Evolutionary conservation across 1,140 invertebrate genomes (phyloP).

Genomic region (Lordiphosa stackelbergi): DNA sequence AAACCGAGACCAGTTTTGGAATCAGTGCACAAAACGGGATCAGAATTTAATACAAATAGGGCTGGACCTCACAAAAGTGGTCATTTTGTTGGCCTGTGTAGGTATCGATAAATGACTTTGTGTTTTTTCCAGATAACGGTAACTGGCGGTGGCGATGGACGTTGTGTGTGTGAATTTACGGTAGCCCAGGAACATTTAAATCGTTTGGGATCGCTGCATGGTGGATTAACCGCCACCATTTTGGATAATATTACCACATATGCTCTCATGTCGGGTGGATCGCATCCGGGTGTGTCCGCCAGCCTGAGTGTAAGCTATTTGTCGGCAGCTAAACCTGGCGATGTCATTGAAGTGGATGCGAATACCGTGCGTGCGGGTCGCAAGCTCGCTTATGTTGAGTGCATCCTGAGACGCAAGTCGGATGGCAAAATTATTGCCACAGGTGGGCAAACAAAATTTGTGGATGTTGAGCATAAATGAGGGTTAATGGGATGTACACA

Average conservation of each 20-base stretch:
- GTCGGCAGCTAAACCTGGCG: conserved; percentile 85
- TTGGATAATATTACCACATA: conserved; percentile 90
- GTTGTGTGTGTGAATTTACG: conserved; percentile 81
- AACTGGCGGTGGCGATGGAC: conserved; percentile 56
- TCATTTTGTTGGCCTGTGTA: no score
- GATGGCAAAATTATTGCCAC: conserved; percentile 85
- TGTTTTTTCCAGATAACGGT: conserved; percentile 46
- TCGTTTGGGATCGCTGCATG: conserved; percentile 86
- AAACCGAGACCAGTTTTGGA: no score
- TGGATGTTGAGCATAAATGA: conserved; percentile 70
- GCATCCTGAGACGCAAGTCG: conserved; percentile 85
- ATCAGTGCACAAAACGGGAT: no score
- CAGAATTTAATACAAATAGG: no score
- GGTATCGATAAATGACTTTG: conserved; percentile 39
- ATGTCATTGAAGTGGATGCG: conserved; percentile 87
- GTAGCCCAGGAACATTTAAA: conserved; percentile 89
- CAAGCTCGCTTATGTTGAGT: conserved; percentile 88
- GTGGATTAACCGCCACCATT: conserved; percentile 89
- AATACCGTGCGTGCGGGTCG: conserved; percentile 86
- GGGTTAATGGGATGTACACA: no score
- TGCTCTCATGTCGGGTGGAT: conserved; percentile 84
- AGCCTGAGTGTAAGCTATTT: conserved; percentile 86
- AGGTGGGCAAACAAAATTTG: conserved; percentile 89
- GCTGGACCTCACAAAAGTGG: no score
- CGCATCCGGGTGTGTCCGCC: conserved; percentile 84